Evolutionary conservation across 1,140 invertebrate genomes (phyloP).

Genomic region (Neodiprion lecontei): DNA sequence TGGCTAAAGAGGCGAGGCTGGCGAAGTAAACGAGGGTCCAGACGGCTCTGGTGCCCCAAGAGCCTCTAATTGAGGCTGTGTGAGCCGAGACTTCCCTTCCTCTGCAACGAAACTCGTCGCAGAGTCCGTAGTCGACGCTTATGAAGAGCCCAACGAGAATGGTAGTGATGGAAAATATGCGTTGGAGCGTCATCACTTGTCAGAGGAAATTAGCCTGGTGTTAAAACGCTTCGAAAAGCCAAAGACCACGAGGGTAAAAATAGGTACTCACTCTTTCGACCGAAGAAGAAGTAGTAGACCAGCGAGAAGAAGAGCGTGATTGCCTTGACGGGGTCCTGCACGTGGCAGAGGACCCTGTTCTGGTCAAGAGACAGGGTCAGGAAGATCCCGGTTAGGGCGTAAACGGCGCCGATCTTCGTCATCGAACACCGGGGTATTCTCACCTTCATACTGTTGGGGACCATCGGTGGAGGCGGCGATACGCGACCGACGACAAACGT

Average conservation of each 20-base stretch:
- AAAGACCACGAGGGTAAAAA: slow-evolving; percentile 1
- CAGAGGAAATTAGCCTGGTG: slow-evolving; percentile 33
- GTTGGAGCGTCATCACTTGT: slow-evolving; percentile 66
- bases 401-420: slow-evolving; percentile 51
- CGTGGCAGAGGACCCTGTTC: slow-evolving; percentile 65
- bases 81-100: slow-evolving; percentile 59
- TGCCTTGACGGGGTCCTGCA: slow-evolving; percentile 69
- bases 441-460: slow-evolving; percentile 51
- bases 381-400: slow-evolving; percentile 49
- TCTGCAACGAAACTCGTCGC: slow-evolving; percentile 68
- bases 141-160: slow-evolving; percentile 68
- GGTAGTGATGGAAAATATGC: slow-evolving; percentile 66
- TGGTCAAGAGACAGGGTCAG: slow-evolving; percentile 53
- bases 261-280: slow-evolving; percentile 64
- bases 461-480: slow-evolving; percentile 48
- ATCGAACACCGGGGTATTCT: slow-evolving; percentile 44
- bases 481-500: slow-evolving; percentile 45
- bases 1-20: slow-evolving; percentile 61
- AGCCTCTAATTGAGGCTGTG: slow-evolving; percentile 47
- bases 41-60: slow-evolving; percentile 62
- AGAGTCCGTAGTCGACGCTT: slow-evolving; percentile 68
- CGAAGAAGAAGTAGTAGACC: slow-evolving; percentile 69
- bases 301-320: slow-evolving; percentile 65
- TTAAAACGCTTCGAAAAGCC: slow-evolving; percentile 13
- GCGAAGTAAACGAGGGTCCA: slow-evolving; percentile 67